Evolutionary conservation across 2,888 invertebrate species (phyloP).

Genomic region (Drosophila lacicola): DNA sequence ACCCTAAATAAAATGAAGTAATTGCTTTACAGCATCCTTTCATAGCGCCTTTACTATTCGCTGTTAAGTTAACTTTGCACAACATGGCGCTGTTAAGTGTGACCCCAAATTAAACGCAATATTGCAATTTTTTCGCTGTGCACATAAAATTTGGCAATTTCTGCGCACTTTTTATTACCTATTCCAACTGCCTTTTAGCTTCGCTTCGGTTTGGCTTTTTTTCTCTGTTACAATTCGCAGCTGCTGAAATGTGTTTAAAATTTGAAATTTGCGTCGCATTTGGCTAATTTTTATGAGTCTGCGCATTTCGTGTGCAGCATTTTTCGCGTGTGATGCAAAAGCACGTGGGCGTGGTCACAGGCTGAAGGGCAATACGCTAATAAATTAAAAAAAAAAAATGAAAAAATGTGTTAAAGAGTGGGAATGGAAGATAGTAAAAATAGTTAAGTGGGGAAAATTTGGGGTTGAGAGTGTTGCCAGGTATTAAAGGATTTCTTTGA

Average conservation of each 20-base stretch:
- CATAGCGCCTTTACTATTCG: neutral
- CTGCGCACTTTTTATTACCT: conserved; percentile 43
- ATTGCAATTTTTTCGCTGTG: conserved; percentile 45
- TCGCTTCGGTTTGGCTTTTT: conserved; percentile 22
- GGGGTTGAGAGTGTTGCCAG: neutral
- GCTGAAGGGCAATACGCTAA: conserved; percentile 23
- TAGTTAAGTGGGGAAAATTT: neutral
- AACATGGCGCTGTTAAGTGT: conserved; percentile 33
- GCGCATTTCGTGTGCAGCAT: conserved; percentile 43
- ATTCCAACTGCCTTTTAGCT: conserved; percentile 52
- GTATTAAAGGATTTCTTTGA: too few relatives aligned
- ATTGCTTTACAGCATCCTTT: neutral
- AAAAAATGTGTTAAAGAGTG: neutral
- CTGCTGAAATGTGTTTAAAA: conserved; percentile 62
- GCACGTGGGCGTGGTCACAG: conserved; percentile 12
- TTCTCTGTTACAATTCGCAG: conserved; percentile 24
- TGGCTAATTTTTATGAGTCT: conserved; percentile 44
- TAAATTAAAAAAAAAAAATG: conserved; percentile 16
- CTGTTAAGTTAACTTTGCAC: conserved; percentile 29
- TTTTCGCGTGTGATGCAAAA: conserved; percentile 31
- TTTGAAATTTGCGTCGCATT: conserved; percentile 50
- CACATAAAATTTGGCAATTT: conserved; percentile 73
- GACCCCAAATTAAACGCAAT: conserved; percentile 70
- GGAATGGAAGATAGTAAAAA: neutral
- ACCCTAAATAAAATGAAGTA: conserved; percentile 68